Conservation (phyloP, 2,888 invertebrate genomes). For the Caenorhabditis sinica region DNA sequence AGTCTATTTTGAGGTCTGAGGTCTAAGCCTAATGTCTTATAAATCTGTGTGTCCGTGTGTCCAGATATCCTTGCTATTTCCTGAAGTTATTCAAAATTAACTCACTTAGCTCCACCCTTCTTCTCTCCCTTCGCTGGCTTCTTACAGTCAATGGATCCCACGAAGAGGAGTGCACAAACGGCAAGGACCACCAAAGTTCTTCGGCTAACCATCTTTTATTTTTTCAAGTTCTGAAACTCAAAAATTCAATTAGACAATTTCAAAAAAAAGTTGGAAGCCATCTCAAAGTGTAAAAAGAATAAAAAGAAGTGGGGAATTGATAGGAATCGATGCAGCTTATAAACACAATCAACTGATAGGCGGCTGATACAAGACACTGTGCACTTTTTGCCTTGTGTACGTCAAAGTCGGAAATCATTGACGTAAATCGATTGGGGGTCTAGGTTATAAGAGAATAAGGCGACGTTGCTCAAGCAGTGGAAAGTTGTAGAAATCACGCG, state of each 20-base stretch:
- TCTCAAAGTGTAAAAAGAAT: neutral
- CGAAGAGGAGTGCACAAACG: conserved; percentile 70
- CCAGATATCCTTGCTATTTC: too few species aligned
- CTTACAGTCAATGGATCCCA: conserved; percentile 71
- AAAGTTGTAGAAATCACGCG: conserved; percentile 37
- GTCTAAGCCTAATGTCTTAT: too few species aligned
- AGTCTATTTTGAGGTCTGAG: too few species aligned
- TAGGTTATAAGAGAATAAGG: conserved; percentile 23
- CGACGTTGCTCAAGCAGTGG: conserved; percentile 27
- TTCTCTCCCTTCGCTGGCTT: conserved; percentile 70
- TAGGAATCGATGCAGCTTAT: conserved; percentile 51
- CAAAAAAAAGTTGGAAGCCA: conserved; percentile 9
- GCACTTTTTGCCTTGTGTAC: conserved; percentile 48
- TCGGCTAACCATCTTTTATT: conserved; percentile 15
- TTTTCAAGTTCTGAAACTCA: conserved; percentile 27
- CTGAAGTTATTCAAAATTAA: neutral
- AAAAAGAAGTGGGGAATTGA: conserved; percentile 10
- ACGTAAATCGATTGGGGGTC: conserved; percentile 30
- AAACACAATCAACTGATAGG: conserved; percentile 25
- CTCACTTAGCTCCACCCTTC: conserved; percentile 59
- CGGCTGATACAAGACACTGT: conserved; percentile 36
- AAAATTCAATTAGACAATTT: neutral
- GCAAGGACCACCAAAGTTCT: conserved; percentile 63
- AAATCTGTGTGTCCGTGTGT: too few species aligned
- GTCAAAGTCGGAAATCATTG: conserved; percentile 37